phyloP scores from a whole-genome alignment of 2,888 invertebrate genomes.

The Julus scandinavius region DNA sequence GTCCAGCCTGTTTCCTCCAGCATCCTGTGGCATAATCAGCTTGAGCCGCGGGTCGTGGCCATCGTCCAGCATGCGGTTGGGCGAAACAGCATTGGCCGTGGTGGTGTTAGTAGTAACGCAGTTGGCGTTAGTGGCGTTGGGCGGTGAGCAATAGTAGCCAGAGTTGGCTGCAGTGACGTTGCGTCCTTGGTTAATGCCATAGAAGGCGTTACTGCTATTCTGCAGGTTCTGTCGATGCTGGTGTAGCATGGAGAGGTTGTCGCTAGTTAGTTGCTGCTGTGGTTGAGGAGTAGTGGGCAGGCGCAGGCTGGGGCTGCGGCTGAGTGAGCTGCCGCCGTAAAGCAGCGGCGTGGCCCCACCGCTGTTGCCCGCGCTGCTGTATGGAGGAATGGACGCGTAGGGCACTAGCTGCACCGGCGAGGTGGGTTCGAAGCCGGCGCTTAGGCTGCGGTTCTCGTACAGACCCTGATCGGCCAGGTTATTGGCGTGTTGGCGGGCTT shows the following conservation, averaged over 20 bases:
- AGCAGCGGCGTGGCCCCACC: slow-evolving; percentile 51
- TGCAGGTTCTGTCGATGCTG: slow-evolving; percentile 64
- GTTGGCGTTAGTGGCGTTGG: slow-evolving; percentile 54
- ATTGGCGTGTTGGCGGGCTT: slow-evolving; percentile 48
- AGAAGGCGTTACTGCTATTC: slow-evolving; percentile 45
- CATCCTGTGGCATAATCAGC: slow-evolving; percentile 45
- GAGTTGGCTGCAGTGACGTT: not conserved
- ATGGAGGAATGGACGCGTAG: slow-evolving; percentile 51
- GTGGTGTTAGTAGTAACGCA: slow-evolving; percentile 54
- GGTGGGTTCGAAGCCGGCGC: slow-evolving; percentile 44
- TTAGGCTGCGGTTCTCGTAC: slow-evolving; percentile 54
- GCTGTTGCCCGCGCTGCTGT: slow-evolving; percentile 46
- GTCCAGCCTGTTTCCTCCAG: slow-evolving; percentile 42
- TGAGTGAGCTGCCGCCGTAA: slow-evolving; percentile 54
- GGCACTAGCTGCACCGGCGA: slow-evolving; percentile 52
- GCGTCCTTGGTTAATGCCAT: not conserved
- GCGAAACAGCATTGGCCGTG: not conserved
- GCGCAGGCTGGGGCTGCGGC: slow-evolving; percentile 56
- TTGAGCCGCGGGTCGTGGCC: slow-evolving; percentile 51
- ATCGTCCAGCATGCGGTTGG: slow-evolving; percentile 36
- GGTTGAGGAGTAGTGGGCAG: slow-evolving; percentile 62
- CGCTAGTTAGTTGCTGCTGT: slow-evolving; percentile 67
- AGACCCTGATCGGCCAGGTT: slow-evolving; percentile 50
- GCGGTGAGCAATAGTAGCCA: slow-evolving; percentile 55
- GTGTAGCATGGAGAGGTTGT: slow-evolving; percentile 70